Evolutionary conservation across 2,888 invertebrate genomes (phyloP).

Genomic region (Lapara coniferarum): DNA sequence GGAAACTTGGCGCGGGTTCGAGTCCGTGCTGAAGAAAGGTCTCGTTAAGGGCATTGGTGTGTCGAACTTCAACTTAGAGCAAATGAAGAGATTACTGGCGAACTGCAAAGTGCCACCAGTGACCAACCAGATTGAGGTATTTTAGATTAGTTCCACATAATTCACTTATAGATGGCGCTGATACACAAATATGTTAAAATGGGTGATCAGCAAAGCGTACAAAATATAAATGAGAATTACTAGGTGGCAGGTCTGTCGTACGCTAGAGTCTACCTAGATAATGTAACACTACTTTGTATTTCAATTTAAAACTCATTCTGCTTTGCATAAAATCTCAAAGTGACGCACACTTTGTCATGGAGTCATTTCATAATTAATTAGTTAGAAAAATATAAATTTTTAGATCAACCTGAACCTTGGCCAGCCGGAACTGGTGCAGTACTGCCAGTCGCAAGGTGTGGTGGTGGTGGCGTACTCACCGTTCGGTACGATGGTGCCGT

Average conservation of each 20-base stretch:
- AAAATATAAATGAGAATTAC: no score
- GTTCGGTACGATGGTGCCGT: slow-evolving; percentile 83
- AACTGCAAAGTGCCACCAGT: slow-evolving; percentile 84
- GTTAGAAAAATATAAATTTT: slow-evolving; percentile 21
- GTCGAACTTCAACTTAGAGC: slow-evolving; percentile 90
- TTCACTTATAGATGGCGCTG: no score
- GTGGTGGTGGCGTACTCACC: slow-evolving; percentile 86
- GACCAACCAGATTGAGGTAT: slow-evolving; percentile 80
- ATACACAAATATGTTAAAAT: no score
- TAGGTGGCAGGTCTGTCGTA: no score
- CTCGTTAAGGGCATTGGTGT: slow-evolving; percentile 89
- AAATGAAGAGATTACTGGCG: slow-evolving; percentile 86
- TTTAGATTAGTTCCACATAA: neutral
- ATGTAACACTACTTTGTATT: no score
- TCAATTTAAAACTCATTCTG: no score
- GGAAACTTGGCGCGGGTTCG: slow-evolving; percentile 90
- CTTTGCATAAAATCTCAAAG: no score
- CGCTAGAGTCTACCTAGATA: no score
- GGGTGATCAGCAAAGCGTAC: no score
- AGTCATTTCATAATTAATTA: no score
- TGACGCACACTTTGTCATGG: no score
- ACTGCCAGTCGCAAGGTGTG: slow-evolving; percentile 84
- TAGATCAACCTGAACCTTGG: slow-evolving; percentile 85
- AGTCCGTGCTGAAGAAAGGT: slow-evolving; percentile 86
- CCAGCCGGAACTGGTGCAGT: slow-evolving; percentile 85